Percentiles rank a stretch among this genome's conserved stretches.
Evolutionary conservation across 2,888 invertebrate genomes (phyloP).

Genomic region (Amiota minor): DNA sequence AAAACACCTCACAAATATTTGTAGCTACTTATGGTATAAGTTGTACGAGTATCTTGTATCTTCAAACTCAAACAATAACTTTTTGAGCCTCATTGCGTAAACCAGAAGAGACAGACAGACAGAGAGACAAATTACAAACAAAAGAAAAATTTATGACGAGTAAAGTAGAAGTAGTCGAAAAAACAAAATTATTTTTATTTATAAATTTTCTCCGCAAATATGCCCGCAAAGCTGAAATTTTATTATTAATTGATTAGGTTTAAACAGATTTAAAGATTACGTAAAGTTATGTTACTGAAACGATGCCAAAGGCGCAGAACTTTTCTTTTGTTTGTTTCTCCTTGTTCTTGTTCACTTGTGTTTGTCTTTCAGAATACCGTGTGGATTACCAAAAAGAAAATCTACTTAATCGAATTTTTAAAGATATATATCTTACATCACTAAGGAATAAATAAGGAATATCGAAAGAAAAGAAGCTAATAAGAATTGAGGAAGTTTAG

Average conservation of each 20-base stretch:
- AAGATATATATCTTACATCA: conserved; percentile 35
- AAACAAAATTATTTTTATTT: background rate
- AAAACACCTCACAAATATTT: conserved; percentile 20
- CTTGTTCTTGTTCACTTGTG: background rate
- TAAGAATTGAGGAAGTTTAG: too few species aligned
- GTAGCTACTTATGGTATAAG: background rate
- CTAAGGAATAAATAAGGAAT: background rate
- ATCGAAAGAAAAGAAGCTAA: background rate
- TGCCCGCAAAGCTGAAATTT: conserved; percentile 29
- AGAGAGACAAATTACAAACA: background rate
- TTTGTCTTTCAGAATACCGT: conserved; percentile 5
- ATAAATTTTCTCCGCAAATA: conserved; percentile 4
- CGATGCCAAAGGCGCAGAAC: background rate
- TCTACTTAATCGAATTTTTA: conserved; percentile 16
- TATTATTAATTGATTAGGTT: conserved; percentile 66
- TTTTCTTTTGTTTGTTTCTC: too few species aligned
- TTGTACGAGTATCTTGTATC: conserved; percentile 14
- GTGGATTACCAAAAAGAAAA: background rate
- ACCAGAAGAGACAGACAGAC: background rate
- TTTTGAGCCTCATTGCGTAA: background rate
- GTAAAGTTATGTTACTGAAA: conserved; percentile 34
- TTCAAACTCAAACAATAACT: conserved; percentile 14
- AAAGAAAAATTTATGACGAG: background rate
- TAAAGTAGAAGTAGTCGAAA: background rate
- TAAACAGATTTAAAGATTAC: conserved; percentile 54